Evolutionary conservation across 2,113 vertebrate genomes (phyloP).

Genomic region (Propithecus coquereli): DNA sequence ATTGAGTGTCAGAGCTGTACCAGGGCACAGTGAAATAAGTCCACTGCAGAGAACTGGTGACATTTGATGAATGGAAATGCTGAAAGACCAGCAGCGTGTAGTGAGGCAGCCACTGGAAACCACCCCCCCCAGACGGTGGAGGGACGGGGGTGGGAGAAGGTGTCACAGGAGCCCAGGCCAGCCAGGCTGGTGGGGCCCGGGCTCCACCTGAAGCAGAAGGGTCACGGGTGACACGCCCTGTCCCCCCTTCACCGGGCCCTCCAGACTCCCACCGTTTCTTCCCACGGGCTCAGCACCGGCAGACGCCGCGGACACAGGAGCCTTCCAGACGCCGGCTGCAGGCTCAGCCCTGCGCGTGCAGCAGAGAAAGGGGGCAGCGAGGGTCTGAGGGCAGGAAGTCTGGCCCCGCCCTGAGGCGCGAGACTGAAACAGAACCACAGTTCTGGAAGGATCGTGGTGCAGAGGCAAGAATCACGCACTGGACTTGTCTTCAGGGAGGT

Average conservation of each 20-base stretch:
- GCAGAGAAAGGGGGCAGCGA: neutral
- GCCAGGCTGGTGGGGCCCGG: neutral
- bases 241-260: no score
- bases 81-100: neutral
- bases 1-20: no score
- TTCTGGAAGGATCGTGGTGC: neutral
- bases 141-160: no score
- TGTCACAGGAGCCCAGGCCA: neutral
- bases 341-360: neutral
- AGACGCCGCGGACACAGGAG: neutral
- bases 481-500: neutral
- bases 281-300: neutral
- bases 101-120: neutral
- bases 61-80: neutral
- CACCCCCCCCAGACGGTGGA: rapidly evolving
- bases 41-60: no score
- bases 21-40: no score
- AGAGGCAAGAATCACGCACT: neutral
- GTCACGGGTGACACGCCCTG: no score
- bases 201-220: neutral
- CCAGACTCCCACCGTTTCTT: neutral
- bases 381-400: neutral
- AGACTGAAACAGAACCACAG: no score
- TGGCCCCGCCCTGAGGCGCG: neutral
- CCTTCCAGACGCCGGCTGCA: neutral